Conservation (phyloP, 1,140 invertebrate genomes). For the Bradynema listronoti region DNA sequence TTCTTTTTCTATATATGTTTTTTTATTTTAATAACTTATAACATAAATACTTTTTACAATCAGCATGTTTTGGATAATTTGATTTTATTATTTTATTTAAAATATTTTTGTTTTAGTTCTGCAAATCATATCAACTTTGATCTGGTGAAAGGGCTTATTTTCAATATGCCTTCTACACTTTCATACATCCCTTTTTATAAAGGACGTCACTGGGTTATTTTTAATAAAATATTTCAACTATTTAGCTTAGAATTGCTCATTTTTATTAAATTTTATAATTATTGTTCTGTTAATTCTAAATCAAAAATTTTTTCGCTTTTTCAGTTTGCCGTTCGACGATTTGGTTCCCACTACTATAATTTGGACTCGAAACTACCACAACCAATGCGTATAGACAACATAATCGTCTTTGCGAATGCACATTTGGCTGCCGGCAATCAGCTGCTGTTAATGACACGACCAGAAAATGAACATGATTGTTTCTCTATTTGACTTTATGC, state of each 20-base stretch:
- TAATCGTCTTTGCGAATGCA: slow-evolving; percentile 28
- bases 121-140: slow-evolving; percentile 29
- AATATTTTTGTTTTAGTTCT: slow-evolving; percentile 21
- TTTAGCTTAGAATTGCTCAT: too few species aligned
- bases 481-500: neutral
- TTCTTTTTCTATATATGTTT: neutral
- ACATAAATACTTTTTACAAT: too few species aligned
- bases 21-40: neutral
- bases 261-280: neutral
- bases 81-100: neutral
- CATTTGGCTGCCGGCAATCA: slow-evolving; percentile 23
- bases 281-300: slow-evolving; percentile 4
- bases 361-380: slow-evolving; percentile 36
- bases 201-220: slow-evolving; percentile 43
- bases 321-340: slow-evolving; percentile 33
- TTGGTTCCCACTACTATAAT: slow-evolving; percentile 35
- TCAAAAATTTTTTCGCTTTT: slow-evolving; percentile 25
- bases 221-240: neutral
- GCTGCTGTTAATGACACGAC: slow-evolving; percentile 15
- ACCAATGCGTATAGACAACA: slow-evolving; percentile 30
- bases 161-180: slow-evolving; percentile 36
- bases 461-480: slow-evolving; percentile 21
- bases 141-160: slow-evolving; percentile 27
- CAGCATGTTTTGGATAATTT: neutral
- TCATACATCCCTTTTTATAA: slow-evolving; percentile 32